These are phyloP conservation scores for Gymnarchus niloticus DNA, from an alignment of 2,113 vertebrate genomes.

Conservation along the genomic window DNA sequence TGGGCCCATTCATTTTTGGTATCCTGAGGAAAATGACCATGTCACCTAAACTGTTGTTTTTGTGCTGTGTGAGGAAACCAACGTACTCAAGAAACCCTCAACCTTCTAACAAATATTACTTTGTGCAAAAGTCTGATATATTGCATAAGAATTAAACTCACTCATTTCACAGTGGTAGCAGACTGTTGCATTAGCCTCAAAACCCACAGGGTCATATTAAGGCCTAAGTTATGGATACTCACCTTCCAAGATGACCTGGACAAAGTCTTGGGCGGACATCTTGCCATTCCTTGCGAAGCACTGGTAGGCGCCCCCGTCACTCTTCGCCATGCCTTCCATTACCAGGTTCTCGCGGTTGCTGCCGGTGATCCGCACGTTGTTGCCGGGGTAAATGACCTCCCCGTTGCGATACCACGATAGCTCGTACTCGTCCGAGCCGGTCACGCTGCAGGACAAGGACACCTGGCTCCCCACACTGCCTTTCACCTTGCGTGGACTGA, in stretches of 20 bases:
- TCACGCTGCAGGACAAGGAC: conserved; percentile 89
- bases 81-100: background rate
- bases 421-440: conserved; percentile 85
- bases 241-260: conserved; percentile 96
- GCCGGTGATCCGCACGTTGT: conserved; percentile 83
- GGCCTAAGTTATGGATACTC: conserved; percentile 33
- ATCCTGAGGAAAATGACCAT: too few relatives aligned
- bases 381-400: conserved; percentile 86
- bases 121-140: too few relatives aligned
- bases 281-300: conserved; percentile 90
- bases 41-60: conserved; percentile 1
- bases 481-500: conserved; percentile 91
- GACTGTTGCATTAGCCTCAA: background rate
- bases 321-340: conserved; percentile 97
- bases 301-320: conserved; percentile 93
- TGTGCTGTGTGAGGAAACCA: background rate
- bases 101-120: background rate
- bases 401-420: conserved; percentile 95
- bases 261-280: conserved; percentile 94
- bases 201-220: background rate
- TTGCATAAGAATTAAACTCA: background rate
- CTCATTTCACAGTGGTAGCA: background rate
- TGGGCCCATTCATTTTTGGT: background rate
- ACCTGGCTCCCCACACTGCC: conserved; percentile 96
- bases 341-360: conserved; percentile 84